A percentile compares a stretch with the other conserved stretches of the same genome.
Conservation (phyloP, 2,888 invertebrate genomes). For the Drosophila paucipuncta region DNA sequence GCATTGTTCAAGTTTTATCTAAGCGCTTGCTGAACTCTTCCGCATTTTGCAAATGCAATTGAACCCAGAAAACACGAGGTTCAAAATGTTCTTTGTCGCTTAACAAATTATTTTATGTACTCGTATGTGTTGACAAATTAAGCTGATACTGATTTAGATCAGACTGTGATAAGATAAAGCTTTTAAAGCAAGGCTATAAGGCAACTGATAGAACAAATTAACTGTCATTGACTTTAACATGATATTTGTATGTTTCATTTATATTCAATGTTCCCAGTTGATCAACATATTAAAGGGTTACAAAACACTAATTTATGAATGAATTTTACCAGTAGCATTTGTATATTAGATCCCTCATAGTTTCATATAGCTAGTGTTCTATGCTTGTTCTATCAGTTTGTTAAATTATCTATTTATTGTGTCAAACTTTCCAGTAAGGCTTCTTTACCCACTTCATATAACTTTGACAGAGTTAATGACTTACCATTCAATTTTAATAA, state of each 20-base stretch:
- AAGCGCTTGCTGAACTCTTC: conserved; percentile 32
- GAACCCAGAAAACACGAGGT: conserved; percentile 14
- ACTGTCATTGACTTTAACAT: background rate
- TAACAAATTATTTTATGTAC: background rate
- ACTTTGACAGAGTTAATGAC: too few relatives aligned
- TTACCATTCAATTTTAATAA: too few relatives aligned
- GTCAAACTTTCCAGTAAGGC: background rate
- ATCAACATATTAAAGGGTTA: background rate
- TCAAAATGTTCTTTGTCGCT: conserved; percentile 8
- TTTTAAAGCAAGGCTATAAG: background rate
- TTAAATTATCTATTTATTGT: too few relatives aligned
- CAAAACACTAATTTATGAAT: background rate
- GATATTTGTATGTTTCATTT: too few relatives aligned
- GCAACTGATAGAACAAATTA: background rate
- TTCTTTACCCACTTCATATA: background rate
- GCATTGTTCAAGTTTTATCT: conserved; percentile 26
- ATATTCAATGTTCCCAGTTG: background rate
- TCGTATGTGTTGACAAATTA: conserved; percentile 1
- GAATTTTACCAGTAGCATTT: background rate
- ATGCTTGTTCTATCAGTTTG: too few relatives aligned
- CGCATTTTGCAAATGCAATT: conserved; percentile 41
- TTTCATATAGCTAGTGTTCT: background rate
- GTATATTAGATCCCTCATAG: background rate
- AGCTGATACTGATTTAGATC: background rate
- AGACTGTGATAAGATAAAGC: background rate